Base-by-base conservation (phyloP, 1,140 invertebrate species). In the Coenobita brevimanus region DNA sequence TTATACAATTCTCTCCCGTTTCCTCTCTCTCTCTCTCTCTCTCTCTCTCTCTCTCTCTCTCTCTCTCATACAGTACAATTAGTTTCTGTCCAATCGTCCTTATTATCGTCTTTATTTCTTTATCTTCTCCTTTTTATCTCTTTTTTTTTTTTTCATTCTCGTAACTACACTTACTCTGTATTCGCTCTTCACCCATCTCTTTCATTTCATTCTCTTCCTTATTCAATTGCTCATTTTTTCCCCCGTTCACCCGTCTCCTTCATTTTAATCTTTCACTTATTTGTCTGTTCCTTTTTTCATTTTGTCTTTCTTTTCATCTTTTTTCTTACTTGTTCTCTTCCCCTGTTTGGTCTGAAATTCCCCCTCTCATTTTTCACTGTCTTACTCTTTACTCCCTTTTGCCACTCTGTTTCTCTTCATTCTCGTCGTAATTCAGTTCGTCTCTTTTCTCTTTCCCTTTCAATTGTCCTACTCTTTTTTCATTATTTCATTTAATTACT, bases 21-120 rank as follows among this genome's bases (percentile, higher is more conserved):
- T 33, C 36, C 62, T 67, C 62, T 67, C 62, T 67, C 62, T 67
- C 62, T 67, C 62, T 67, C 62, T 67, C 62, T 67, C 62, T 67
- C 62, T 67, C 62, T 67, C 62, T 67, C 62, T 67, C 62, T 24
- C 13, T 24, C 10, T 21, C 62, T 67, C 10, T 10, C 36, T 30
- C 62, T 67, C 10, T 10, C 36, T 67, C 62, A n/a, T n/a, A n/a
- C n/a, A 57, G 13, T 57, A 57, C 13, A 57, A 57, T n/a, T 13
- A n/a, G 54, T n/a, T 13, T 57, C 13, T n/a, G n/a, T 57, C n/a
- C 54, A 57, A 13, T 57, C 54, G 10, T 57, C n/a, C n/a, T 57
- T 57, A 13, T n/a, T n/a, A 57, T 57, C 54, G 13, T 57, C n/a
- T 57, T 57, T n/a, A 57, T 57, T 57, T 57, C n/a, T n/a, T 57